Conservation (phyloP, 2,113 vertebrate genomes). For the Larimichthys crocea region DNA sequence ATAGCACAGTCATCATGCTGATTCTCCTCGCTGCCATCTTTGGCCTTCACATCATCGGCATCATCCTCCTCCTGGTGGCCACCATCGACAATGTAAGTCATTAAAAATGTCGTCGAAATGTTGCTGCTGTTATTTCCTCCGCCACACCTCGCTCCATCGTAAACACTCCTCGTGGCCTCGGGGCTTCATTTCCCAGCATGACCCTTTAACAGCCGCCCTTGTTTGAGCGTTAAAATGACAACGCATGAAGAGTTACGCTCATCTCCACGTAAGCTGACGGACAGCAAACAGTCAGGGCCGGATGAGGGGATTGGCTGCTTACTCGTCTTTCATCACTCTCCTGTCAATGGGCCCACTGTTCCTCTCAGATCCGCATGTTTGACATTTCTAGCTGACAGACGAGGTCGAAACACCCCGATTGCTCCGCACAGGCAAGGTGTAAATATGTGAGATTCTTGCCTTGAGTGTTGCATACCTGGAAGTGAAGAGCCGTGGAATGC, state of each 20-base stretch:
- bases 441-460: slow-evolving; percentile 31
- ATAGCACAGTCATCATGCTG: slow-evolving; percentile 80
- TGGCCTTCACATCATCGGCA: slow-evolving; percentile 72
- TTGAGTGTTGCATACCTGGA: neutral
- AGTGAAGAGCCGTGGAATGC: slow-evolving; percentile 21
- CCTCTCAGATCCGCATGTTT: slow-evolving; percentile 37
- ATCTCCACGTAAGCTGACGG: neutral
- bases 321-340: neutral
- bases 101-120: too few relatives aligned
- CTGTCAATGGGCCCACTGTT: neutral
- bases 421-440: too few relatives aligned
- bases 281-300: neutral
- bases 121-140: neutral
- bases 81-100: slow-evolving; percentile 80
- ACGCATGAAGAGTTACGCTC: neutral
- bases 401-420: neutral
- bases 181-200: neutral
- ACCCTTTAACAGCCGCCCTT: neutral
- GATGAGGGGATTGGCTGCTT: neutral
- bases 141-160: neutral
- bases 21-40: slow-evolving; percentile 81
- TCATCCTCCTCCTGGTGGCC: slow-evolving; percentile 76
- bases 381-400: slow-evolving; percentile 43
- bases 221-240: slow-evolving; percentile 2
- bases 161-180: neutral